phyloP scores from a whole-genome alignment of 2,888 invertebrate genomes.

The Cacoxenus indagator region DNA sequence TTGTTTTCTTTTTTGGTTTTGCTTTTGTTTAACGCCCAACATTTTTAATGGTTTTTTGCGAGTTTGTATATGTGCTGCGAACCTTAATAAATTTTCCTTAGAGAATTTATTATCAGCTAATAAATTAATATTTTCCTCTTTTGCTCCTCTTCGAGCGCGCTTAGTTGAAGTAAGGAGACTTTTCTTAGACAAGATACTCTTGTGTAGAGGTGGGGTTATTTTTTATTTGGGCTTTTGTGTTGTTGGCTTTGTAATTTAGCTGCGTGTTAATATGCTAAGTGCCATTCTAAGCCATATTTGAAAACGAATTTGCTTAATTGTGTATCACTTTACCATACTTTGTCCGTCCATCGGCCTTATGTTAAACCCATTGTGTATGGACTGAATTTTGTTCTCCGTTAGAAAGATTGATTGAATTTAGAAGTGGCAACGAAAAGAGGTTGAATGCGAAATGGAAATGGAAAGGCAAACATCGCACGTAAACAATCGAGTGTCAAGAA shows the following conservation, averaged over 20 bases:
- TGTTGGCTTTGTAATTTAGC: background rate
- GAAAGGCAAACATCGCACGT: slow-evolving; percentile 55
- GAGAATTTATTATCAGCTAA: slow-evolving; percentile 58
- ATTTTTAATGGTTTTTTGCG: background rate
- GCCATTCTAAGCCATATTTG: background rate
- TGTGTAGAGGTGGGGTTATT: too few relatives aligned
- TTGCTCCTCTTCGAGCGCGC: background rate
- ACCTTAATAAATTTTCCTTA: slow-evolving; percentile 50
- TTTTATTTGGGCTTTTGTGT: too few relatives aligned
- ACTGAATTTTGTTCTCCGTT: slow-evolving; percentile 33
- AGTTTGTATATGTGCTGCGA: background rate
- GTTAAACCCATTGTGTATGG: slow-evolving; percentile 25
- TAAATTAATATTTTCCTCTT: slow-evolving; percentile 51
- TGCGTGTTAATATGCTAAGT: background rate
- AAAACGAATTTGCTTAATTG: background rate
- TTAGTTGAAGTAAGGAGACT: slow-evolving; percentile 1
- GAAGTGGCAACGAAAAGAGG: slow-evolving; percentile 60
- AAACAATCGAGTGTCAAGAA: slow-evolving; percentile 29
- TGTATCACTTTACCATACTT: background rate
- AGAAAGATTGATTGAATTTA: slow-evolving; percentile 60
- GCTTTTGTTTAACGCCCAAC: background rate
- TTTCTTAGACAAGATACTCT: background rate
- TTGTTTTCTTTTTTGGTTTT: background rate
- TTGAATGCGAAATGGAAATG: slow-evolving; percentile 49
- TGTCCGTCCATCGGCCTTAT: background rate